Percentiles rank a stretch among this genome's conserved stretches.
Evolutionary conservation across 2,113 vertebrate genomes (phyloP).

Genomic region (Poecile atricapillus): DNA sequence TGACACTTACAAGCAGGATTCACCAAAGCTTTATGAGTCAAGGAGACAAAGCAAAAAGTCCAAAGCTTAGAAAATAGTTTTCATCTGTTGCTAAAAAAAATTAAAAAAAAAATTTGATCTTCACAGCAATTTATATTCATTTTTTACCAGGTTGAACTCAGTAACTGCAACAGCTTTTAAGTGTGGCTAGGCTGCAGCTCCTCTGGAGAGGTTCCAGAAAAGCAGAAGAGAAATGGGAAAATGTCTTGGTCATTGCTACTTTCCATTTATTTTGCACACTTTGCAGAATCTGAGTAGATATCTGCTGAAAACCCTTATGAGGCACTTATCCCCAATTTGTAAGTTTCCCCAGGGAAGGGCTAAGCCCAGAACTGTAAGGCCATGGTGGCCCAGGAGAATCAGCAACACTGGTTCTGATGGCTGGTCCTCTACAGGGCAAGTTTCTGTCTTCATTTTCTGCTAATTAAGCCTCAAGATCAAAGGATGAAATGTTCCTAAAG

Average conservation of each 20-base stretch:
- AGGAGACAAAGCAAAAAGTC: constrained; percentile 7
- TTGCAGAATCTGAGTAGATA: background rate
- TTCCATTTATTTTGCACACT: background rate
- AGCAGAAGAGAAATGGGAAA: background rate
- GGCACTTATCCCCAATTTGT: background rate
- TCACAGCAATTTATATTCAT: background rate
- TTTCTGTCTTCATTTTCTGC: background rate
- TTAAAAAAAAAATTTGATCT: background rate
- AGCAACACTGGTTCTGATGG: background rate
- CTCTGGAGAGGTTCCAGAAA: background rate
- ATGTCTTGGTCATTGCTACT: background rate
- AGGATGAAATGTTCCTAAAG: background rate
- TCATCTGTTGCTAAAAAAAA: background rate
- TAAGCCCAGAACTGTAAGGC: background rate
- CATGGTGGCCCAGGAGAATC: background rate
- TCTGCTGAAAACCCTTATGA: background rate
- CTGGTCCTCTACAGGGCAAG: background rate
- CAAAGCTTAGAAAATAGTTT: background rate
- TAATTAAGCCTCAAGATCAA: background rate
- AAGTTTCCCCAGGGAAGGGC: background rate
- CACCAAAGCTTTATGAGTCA: constrained; percentile 22
- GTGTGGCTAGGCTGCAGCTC: background rate
- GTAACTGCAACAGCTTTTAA: background rate
- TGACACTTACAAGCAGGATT: background rate
- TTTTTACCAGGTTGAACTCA: background rate